Base-by-base conservation (phyloP, 2,797 vertebrate genomes). In the Arctocebus calabarensis region DNA sequence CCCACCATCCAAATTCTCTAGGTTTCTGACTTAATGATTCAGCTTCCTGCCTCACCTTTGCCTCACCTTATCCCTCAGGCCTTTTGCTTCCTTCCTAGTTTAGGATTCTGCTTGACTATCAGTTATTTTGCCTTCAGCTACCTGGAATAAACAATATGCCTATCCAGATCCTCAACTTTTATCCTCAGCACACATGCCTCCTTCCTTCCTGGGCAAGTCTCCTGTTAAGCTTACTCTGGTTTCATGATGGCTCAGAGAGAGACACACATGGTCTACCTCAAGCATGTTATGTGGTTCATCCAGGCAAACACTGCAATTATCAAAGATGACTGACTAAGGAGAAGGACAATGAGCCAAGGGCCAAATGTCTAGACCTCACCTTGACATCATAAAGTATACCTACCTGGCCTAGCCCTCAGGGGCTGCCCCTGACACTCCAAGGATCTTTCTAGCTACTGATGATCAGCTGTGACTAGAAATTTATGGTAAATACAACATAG, bases 21-120 rank as follows among this genome's bases (percentile, higher is more conserved):
- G 8, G 74, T 89, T 91, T 94, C 84, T 71, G 70, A 86, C 25
- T 89, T 85, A 93, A 82, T 96, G 96, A 95, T 88, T 97, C 92
- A 97, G 16, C 64, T 96, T 97, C 84, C 97, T 84, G 71, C 91
- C 88, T 95, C 78, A 90, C 45, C 40, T 59, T 91, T 95, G 75
- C 86, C 78, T 96, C 89, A 71, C 34, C 85, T 90, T 87, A 55
- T 64, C 68, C 94, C 83, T 64, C 59, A 92, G 45, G 70, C 29
- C 83, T 90, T 90, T 84, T 73, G 11, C 27, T 94, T 90, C 64
- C 61, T 77, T 94, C 43, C 23, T 88, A 78, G 19, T 13, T 78
- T 74, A 91, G 55, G 55, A 94, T 48, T 91, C 61, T 13, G 85
- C 37, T 86, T 25, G 19, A 68, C 34, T 81, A 43, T 84, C 79